Percentiles rank a stretch among this genome's conserved stretches.
Evolutionary conservation across 2,113 vertebrate genomes (phyloP).

Genomic region (Prionailurus viverrinus): DNA sequence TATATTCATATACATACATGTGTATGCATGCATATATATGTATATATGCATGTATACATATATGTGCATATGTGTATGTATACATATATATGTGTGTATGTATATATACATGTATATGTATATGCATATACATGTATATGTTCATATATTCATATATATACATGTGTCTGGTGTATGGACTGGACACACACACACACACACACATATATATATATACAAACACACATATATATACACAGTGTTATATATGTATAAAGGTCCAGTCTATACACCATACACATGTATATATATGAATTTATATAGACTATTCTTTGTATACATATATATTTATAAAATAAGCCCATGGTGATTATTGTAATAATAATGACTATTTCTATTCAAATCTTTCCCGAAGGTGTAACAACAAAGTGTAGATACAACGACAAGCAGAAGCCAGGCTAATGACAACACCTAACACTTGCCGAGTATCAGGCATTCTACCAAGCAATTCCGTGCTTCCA

Average conservation of each 20-base stretch:
- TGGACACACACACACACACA: too few relatives aligned
- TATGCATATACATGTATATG: too few relatives aligned
- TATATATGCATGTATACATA: too few relatives aligned
- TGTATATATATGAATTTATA: background rate
- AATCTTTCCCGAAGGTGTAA: conserved; percentile 35
- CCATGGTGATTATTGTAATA: background rate
- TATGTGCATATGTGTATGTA: too few relatives aligned
- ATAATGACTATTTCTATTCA: conserved; percentile 11
- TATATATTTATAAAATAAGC: background rate
- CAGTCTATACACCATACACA: background rate
- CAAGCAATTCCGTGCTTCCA: background rate
- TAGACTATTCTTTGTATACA: background rate
- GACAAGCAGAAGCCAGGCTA: background rate
- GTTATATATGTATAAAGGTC: background rate
- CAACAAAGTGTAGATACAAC: background rate
- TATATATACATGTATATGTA: too few relatives aligned
- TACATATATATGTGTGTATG: too few relatives aligned
- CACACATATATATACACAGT: background rate
- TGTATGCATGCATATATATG: too few relatives aligned
- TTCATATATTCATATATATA: too few relatives aligned
- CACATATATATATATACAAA: background rate
- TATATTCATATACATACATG: too few relatives aligned
- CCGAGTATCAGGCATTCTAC: background rate
- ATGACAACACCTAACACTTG: background rate
- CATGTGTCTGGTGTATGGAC: too few relatives aligned